Conservation (phyloP, 2,797 vertebrate genomes). For the Borostomias antarcticus region DNA sequence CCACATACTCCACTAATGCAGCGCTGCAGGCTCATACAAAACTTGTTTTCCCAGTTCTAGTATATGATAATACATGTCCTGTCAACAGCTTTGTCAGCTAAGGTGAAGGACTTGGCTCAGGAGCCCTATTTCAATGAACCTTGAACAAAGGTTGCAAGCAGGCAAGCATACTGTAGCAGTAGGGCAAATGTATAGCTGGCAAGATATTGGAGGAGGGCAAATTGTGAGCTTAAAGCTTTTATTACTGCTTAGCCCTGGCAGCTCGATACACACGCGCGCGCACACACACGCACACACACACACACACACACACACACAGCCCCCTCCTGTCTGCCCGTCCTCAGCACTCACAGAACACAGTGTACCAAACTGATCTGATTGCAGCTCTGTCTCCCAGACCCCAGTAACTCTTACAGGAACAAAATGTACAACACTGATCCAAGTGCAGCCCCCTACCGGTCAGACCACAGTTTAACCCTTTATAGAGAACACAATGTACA, state of each 20-base stretch:
- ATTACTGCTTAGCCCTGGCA: constrained; percentile 12
- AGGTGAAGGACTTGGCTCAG: not conserved
- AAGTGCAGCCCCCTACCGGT: not conserved
- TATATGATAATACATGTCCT: not conserved
- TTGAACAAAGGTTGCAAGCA: constrained; percentile 34
- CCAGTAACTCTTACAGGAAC: not conserved
- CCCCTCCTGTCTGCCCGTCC: constrained; percentile 4
- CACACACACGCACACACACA: constrained; percentile 18
- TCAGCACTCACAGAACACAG: constrained; percentile 37
- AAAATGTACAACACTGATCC: constrained; percentile 20
- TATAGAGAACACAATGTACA: constrained; percentile 13
- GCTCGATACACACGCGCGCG: constrained; percentile 24
- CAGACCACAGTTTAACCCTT: not conserved
- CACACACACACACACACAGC: not conserved
- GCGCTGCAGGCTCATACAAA: not conserved
- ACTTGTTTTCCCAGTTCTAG: not conserved
- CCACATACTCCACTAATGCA: not conserved
- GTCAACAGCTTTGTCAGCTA: not conserved
- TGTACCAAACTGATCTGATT: constrained; percentile 48
- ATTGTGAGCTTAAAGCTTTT: constrained; percentile 26
- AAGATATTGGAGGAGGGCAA: constrained; percentile 1
- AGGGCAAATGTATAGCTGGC: constrained; percentile 26
- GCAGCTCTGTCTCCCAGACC: constrained; percentile 2
- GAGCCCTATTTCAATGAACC: constrained; percentile 5
- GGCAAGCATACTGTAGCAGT: constrained; percentile 13